Percentiles rank a stretch among this genome's conserved stretches.
Evolutionary conservation across 92 coral and sea anemone genomes (phyloP).

Genomic region (Epizoanthus scotinus): DNA sequence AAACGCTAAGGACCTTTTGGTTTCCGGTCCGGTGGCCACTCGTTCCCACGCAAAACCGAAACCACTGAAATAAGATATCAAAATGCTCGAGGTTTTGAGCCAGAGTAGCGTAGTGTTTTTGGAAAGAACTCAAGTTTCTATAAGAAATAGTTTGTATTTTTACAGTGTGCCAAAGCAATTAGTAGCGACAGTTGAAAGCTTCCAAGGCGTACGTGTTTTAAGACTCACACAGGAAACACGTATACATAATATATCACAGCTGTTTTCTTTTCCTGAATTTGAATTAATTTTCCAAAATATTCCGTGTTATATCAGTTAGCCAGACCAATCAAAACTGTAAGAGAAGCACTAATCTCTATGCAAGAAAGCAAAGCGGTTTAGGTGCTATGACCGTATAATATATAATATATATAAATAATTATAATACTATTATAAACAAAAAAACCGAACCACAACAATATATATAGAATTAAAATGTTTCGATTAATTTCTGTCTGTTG

Average conservation of each 20-base stretch:
- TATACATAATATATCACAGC: neutral
- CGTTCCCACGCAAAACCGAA: neutral
- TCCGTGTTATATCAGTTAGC: neutral
- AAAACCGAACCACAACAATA: neutral
- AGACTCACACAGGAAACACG: neutral
- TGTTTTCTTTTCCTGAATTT: neutral
- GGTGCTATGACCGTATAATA: too few species aligned
- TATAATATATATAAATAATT: neutral
- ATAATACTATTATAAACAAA: neutral
- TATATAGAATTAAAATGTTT: neutral
- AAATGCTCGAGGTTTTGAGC: neutral
- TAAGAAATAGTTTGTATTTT: too few species aligned
- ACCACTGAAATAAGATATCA: slow-evolving; percentile 10
- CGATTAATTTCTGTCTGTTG: neutral
- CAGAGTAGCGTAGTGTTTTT: neutral
- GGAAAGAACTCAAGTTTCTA: neutral
- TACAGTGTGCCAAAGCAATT: neutral
- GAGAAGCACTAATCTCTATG: too few species aligned
- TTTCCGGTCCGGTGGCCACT: neutral
- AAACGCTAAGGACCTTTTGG: neutral
- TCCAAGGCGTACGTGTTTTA: neutral
- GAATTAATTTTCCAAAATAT: neutral
- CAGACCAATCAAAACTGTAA: too few species aligned
- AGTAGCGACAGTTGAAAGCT: neutral
- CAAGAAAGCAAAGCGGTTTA: too few species aligned